Evolutionary conservation across 2,888 invertebrate species (phyloP).

Genomic region (Andrena camellia): DNA sequence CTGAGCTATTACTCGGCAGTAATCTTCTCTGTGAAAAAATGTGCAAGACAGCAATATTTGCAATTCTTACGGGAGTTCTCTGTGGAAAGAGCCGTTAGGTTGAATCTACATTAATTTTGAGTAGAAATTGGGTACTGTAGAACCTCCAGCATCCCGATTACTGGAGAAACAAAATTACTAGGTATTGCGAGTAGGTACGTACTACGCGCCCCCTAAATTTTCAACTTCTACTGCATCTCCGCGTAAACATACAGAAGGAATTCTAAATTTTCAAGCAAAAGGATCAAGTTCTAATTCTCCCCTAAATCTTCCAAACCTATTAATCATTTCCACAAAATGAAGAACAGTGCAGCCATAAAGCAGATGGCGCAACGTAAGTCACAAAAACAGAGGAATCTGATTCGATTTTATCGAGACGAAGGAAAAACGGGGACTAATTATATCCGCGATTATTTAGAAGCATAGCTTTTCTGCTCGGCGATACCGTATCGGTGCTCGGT

Average conservation of each 20-base stretch:
- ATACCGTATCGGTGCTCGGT: slow-evolving; percentile 8
- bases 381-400: background rate
- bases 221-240: background rate
- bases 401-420: background rate
- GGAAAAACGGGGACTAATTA: background rate
- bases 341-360: slow-evolving; percentile 1
- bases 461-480: background rate
- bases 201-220: background rate
- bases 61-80: slow-evolving; percentile 20
- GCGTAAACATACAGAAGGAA: background rate
- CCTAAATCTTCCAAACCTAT: background rate
- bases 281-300: background rate
- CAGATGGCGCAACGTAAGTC: background rate
- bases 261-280: background rate
- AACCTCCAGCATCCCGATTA: background rate
- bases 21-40: slow-evolving; percentile 38
- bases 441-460: slow-evolving; percentile 15
- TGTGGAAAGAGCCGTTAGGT: slow-evolving; percentile 4
- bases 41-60: slow-evolving; percentile 9
- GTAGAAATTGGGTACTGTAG: background rate
- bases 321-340: background rate
- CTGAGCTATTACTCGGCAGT: slow-evolving; percentile 39
- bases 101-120: background rate
- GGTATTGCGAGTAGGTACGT: background rate
- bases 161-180: background rate